phyloP scores from a whole-genome alignment of 2,888 invertebrate species.

The Spisula solida region DNA sequence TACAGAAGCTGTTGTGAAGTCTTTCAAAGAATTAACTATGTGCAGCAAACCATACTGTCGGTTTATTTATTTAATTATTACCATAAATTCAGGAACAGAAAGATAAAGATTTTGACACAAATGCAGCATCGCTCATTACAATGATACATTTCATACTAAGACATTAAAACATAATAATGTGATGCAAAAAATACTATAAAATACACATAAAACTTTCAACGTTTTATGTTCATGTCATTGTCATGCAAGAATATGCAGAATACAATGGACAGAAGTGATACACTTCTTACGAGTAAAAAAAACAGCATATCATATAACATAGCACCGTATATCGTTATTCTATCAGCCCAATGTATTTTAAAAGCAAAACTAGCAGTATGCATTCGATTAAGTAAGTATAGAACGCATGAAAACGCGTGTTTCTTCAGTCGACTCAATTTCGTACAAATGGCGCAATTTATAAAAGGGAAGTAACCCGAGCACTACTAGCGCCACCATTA shows the following conservation, averaged over 20 bases:
- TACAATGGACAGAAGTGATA: not conserved
- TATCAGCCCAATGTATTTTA: too few relatives aligned
- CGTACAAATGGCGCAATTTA: too few relatives aligned
- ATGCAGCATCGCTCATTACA: not conserved
- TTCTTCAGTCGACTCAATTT: too few relatives aligned
- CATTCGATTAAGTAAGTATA: too few relatives aligned
- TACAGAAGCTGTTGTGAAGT: not conserved
- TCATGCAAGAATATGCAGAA: not conserved
- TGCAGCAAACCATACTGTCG: not conserved
- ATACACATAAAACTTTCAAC: not conserved
- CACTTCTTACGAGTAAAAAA: too few relatives aligned
- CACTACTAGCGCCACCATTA: too few relatives aligned
- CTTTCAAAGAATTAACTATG: not conserved
- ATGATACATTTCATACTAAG: not conserved
- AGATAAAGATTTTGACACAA: not conserved
- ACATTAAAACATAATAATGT: not conserved
- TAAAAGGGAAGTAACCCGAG: too few relatives aligned
- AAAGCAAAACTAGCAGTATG: too few relatives aligned
- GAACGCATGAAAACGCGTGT: too few relatives aligned
- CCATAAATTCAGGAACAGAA: not conserved
- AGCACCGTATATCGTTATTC: too few relatives aligned
- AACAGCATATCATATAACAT: too few relatives aligned
- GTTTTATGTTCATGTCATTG: not conserved
- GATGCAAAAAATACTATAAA: not conserved
- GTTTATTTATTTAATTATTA: not conserved